Evolutionary conservation across 2,797 vertebrate species (phyloP).

Genomic region (Sardinella longiceps): DNA sequence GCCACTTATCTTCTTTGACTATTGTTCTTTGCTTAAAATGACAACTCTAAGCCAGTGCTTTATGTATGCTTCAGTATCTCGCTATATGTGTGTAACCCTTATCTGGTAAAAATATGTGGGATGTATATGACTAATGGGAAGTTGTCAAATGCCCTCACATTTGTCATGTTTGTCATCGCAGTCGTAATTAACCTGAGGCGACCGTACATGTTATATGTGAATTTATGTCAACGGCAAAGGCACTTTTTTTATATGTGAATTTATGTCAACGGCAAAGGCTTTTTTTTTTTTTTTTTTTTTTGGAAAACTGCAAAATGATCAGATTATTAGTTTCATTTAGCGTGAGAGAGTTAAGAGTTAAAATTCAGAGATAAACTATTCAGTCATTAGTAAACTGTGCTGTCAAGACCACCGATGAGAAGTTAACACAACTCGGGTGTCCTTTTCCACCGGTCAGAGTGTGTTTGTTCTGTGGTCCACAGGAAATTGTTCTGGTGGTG

Average conservation of each 20-base stretch:
- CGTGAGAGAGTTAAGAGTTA: background rate
- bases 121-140: background rate
- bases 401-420: constrained; percentile 13
- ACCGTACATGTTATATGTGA: background rate
- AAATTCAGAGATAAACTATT: background rate
- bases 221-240: background rate
- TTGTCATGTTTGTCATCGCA: background rate
- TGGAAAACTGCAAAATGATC: too few species aligned
- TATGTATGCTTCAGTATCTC: background rate
- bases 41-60: background rate
- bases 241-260: background rate
- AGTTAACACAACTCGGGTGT: background rate
- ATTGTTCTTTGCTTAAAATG: background rate
- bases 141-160: background rate
- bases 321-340: too few species aligned
- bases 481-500: constrained; percentile 92
- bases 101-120: background rate
- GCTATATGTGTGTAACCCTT: background rate
- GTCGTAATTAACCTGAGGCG: background rate
- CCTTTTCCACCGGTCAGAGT: constrained; percentile 36
- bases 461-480: constrained; percentile 56
- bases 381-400: constrained; percentile 2
- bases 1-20: constrained; percentile 16
- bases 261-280: background rate
- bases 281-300: too few species aligned